These are phyloP conservation scores for Piaya cayana DNA, from an alignment of 2,113 vertebrate genomes.

Conservation along the genomic window DNA sequence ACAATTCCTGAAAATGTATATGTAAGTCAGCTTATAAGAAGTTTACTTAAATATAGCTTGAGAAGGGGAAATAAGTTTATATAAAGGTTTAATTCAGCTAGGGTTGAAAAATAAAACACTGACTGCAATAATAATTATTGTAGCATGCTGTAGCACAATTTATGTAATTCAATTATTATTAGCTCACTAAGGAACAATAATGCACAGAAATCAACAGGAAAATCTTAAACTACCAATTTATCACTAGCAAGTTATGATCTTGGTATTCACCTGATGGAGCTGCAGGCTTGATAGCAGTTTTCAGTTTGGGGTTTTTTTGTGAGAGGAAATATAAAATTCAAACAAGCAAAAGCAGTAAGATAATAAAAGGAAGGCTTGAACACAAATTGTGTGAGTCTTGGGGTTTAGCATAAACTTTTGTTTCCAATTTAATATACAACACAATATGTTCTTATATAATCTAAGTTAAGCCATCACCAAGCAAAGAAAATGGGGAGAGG, in stretches of 20 bases:
- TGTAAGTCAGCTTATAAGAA: background rate
- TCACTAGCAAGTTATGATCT: background rate
- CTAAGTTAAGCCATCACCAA: background rate
- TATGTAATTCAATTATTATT: background rate
- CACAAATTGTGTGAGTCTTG: background rate
- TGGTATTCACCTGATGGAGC: background rate
- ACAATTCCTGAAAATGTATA: background rate
- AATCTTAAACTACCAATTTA: background rate
- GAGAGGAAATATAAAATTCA: background rate
- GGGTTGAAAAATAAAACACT: background rate
- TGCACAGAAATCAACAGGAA: background rate
- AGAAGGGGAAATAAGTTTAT: background rate
- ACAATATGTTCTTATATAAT: background rate
- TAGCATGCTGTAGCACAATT: background rate
- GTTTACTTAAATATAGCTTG: background rate
- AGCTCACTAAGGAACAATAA: background rate
- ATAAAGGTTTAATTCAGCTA: background rate
- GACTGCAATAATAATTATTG: background rate
- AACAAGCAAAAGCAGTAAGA: background rate
- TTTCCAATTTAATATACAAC: background rate
- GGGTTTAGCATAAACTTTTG: background rate
- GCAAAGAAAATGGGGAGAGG: background rate
- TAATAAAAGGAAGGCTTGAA: background rate
- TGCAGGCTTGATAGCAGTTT: background rate
- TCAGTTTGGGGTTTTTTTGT: background rate